A percentile compares a stretch with the other conserved stretches of the same genome.
Evolutionary conservation across 92 coral and sea anemone genomes (phyloP).

Genomic region (Palythoa grandis): DNA sequence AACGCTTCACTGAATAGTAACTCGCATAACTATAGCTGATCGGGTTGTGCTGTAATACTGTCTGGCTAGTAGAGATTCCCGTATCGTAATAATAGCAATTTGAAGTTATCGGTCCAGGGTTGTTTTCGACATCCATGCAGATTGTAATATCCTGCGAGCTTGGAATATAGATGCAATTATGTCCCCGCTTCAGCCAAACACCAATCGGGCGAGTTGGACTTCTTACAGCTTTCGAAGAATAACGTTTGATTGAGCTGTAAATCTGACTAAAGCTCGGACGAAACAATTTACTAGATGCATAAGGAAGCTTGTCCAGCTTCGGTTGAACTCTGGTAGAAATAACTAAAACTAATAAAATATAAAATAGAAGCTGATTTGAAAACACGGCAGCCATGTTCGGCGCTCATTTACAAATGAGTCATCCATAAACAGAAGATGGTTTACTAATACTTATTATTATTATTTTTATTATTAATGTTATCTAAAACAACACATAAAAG

Average conservation of each 20-base stretch:
- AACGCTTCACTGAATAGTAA: too few relatives aligned
- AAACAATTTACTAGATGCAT: not conserved
- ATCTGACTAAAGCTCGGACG: not conserved
- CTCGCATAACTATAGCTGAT: too few relatives aligned
- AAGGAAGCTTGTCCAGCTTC: not conserved
- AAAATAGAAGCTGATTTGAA: not conserved
- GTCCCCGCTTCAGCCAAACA: conserved; percentile 18
- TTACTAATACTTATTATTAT: too few relatives aligned
- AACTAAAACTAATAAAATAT: not conserved
- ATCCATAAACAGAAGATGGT: too few relatives aligned
- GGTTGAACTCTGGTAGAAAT: not conserved
- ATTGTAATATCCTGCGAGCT: conserved; percentile 20
- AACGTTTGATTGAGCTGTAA: not conserved
- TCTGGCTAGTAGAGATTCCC: not conserved
- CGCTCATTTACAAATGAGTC: conserved; percentile 16
- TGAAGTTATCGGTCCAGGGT: conserved; percentile 31
- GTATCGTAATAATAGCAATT: too few relatives aligned
- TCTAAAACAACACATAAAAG: too few relatives aligned
- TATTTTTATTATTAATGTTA: too few relatives aligned
- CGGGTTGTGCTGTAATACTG: not conserved
- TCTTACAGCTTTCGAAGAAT: not conserved
- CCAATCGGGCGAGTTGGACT: conserved; percentile 27
- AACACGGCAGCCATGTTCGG: conserved; percentile 30
- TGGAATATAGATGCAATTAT: conserved; percentile 20
- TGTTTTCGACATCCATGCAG: conserved; percentile 33